Evolutionary conservation across 2,888 invertebrate genomes (phyloP).

Genomic region (Spodoptera littoralis): DNA sequence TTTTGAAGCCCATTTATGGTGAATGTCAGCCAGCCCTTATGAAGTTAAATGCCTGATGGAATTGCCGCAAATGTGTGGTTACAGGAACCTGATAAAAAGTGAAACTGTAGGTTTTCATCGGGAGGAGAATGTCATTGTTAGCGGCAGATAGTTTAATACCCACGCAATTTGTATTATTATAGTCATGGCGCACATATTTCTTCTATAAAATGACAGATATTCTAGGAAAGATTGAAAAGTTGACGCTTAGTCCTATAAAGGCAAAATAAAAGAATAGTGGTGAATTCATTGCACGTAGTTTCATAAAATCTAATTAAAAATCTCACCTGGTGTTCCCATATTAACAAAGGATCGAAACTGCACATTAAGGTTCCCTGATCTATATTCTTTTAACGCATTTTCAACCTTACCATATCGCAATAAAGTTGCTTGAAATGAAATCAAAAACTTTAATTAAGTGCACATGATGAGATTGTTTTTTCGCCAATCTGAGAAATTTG

Average conservation of each 20-base stretch:
- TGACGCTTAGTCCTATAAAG: too few relatives aligned
- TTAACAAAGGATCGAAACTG: too few relatives aligned
- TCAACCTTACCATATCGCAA: neutral
- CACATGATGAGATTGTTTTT: slow-evolving; percentile 7
- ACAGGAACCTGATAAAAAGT: slow-evolving; percentile 65
- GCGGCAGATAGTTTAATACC: slow-evolving; percentile 24
- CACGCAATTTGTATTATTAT: slow-evolving; percentile 25
- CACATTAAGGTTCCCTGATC: too few relatives aligned
- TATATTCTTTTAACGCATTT: slow-evolving; percentile 1
- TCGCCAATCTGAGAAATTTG: slow-evolving; percentile 51
- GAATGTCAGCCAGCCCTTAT: slow-evolving; percentile 65
- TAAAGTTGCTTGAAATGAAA: neutral
- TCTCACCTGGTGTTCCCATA: slow-evolving; percentile 6
- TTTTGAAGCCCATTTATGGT: slow-evolving; percentile 76
- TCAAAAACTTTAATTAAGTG: slow-evolving; percentile 29
- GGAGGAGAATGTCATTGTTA: slow-evolving; percentile 50
- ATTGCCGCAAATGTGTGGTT: slow-evolving; percentile 65
- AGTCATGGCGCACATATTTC: slow-evolving; percentile 1
- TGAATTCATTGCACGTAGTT: slow-evolving; percentile 9
- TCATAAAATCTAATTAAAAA: slow-evolving; percentile 20
- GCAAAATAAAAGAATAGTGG: neutral
- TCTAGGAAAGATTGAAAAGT: too few relatives aligned
- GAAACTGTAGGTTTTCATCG: slow-evolving; percentile 54
- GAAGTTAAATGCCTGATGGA: slow-evolving; percentile 65
- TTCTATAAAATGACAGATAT: neutral